A percentile compares a stretch with the other conserved stretches of the same genome.
Conservation (phyloP, 1,140 invertebrate species). For the Whitmania pigra region DNA sequence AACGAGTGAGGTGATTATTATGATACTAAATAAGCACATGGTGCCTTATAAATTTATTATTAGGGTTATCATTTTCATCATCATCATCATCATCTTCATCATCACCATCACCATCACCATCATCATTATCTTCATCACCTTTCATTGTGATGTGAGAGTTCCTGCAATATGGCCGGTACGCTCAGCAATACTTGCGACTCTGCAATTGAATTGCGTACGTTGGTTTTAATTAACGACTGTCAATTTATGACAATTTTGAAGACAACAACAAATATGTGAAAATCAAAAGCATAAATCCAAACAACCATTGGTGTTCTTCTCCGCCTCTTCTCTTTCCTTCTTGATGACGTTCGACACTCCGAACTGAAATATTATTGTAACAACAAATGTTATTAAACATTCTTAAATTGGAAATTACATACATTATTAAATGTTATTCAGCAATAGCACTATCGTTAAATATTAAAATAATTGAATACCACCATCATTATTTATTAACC, state of each 20-base stretch:
- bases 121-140: not conserved
- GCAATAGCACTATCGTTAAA: no score
- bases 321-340: conserved; percentile 5
- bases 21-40: no score
- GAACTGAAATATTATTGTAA: not conserved
- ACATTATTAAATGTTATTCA: no score
- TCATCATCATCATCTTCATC: no score
- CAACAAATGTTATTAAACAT: no score
- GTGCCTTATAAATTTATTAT: no score
- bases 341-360: conserved; percentile 6
- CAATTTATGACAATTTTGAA: no score
- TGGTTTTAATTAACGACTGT: not conserved
- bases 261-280: not conserved
- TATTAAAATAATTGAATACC: no score
- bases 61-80: no score
- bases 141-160: conserved; percentile 6
- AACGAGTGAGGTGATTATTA: no score
- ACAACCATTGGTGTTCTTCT: not conserved
- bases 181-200: not conserved
- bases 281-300: not conserved
- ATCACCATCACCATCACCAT: not conserved
- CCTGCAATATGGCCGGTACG: not conserved
- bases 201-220: not conserved
- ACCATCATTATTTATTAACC: no score
- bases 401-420: no score